Evolutionary conservation across 2,888 invertebrate species (phyloP).

Genomic region (Drosophila prostipennis): DNA sequence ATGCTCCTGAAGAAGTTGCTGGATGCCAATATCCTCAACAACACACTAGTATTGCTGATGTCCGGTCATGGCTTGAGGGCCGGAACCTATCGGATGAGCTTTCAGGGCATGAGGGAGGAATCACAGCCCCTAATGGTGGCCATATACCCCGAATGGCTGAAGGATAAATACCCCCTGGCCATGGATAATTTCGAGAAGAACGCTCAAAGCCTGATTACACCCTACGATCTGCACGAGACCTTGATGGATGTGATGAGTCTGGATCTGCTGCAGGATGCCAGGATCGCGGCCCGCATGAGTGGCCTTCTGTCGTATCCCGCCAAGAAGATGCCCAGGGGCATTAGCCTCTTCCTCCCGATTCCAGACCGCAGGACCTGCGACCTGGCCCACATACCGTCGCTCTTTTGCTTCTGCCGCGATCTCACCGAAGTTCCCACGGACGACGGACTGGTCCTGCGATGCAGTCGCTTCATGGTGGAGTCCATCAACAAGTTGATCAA

Average conservation of each 20-base stretch:
- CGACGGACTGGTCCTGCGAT: conserved; percentile 17
- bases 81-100: conserved; percentile 90
- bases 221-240: conserved; percentile 93
- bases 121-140: conserved; percentile 91
- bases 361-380: conserved; percentile 89
- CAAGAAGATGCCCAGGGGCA: conserved; percentile 85
- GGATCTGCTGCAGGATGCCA: conserved; percentile 83
- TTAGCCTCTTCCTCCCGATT: conserved; percentile 91
- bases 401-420: conserved; percentile 93
- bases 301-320: conserved; percentile 35
- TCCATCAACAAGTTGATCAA: conserved; percentile 38
- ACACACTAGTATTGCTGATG: conserved; percentile 89
- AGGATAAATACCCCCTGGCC: conserved; percentile 86
- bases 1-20: conserved; percentile 64
- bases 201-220: conserved; percentile 89
- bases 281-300: conserved; percentile 81
- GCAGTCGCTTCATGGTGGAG: conserved; percentile 52
- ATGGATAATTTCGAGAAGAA: conserved; percentile 88
- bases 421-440: conserved; percentile 13
- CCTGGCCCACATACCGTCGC: conserved; percentile 89
- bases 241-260: conserved; percentile 87
- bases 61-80: conserved; percentile 95
- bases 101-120: conserved; percentile 93
- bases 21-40: conserved; percentile 84
- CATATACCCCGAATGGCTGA: conserved; percentile 89